phyloP scores from a whole-genome alignment of 30 jellyfish, hydroid and myxozoan species.

The Aurelia sp. region DNA sequence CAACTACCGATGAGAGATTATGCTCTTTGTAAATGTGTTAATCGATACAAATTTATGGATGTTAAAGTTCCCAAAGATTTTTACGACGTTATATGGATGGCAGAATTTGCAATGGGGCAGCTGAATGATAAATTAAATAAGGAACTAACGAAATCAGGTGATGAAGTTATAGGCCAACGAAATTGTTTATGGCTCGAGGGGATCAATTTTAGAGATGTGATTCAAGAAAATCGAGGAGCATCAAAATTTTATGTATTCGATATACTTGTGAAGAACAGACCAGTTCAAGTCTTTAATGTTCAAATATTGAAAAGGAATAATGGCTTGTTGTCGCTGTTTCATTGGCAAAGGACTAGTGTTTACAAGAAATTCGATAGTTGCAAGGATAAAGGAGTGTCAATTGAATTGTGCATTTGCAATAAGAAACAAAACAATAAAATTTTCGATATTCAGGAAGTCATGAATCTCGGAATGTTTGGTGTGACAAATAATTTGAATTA shows the following conservation, averaged over 20 bases:
- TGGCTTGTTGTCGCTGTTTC: slow-evolving; percentile 27
- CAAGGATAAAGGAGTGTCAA: slow-evolving; percentile 66
- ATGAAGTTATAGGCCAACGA: background rate
- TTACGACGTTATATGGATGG: slow-evolving; percentile 77
- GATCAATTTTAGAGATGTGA: slow-evolving; percentile 30
- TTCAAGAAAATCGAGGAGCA: background rate
- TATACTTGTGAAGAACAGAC: slow-evolving; percentile 24
- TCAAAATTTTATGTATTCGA: slow-evolving; percentile 65
- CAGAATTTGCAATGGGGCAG: slow-evolving; percentile 84
- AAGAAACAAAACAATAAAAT: background rate
- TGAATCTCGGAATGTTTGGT: slow-evolving; percentile 54
- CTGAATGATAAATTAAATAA: slow-evolving; percentile 58
- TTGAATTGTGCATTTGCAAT: slow-evolving; percentile 79
- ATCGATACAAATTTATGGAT: slow-evolving; percentile 17
- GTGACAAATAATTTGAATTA: background rate
- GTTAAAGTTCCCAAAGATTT: background rate
- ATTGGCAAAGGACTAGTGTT: slow-evolving; percentile 88
- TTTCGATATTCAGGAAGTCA: background rate
- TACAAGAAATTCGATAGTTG: slow-evolving; percentile 62
- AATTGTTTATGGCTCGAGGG: slow-evolving; percentile 72
- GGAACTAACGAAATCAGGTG: background rate
- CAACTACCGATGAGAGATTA: slow-evolving; percentile 60
- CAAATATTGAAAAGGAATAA: slow-evolving; percentile 31
- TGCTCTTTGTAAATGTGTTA: slow-evolving; percentile 83
- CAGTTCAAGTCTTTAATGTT: slow-evolving; percentile 69